Evolutionary conservation across 2,888 invertebrate genomes (phyloP), one percentile per base, ranked within the genome.

Genomic region (Nezara viridula): DNA sequence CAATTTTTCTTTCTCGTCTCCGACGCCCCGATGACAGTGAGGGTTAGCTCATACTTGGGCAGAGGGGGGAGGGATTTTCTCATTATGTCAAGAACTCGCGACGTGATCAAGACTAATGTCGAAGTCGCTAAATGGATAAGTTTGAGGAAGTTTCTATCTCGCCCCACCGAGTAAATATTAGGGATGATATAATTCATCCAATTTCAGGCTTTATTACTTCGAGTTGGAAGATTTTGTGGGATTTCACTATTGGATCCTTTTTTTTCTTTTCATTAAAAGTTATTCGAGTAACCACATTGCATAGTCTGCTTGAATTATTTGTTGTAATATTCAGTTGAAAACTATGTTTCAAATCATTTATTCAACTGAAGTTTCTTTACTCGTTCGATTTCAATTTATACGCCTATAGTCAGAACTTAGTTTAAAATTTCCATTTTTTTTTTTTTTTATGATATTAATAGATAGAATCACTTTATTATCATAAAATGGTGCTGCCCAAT

Each of bases 41-140:
- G 44, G 44, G 44, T 40, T 40, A 77, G 40, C 37, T n/a, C 40
- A n/a, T n/a, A 81, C 14, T 81, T 81, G 21, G 81, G 44, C 14
- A 44, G 44, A 10, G 44, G 40, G 14, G 3, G 44, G 44, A 10
- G 40, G 14, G 3, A 44, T 44, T 47, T 81, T 81, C 40, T 44
- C 44, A 81, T 81, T 81, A 81, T n/a, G 81, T 81, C 81, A 44
- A 81, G 81, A 81, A 81, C 19, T 44, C 12, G 44, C 19, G 81
- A n/a, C 81, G 44, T 81, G 81, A 81, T 81, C 44, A 81, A 81
- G 81, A 81, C 81, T 24, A 81, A 81, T 81, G 81, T 47, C 44
- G 44, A 81, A 81, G 44, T 81, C n/a, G 40, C 44, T 81, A 44
- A 81, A 81, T 81, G 81, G 81, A 81, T 81, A 81, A 81, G 81